Conservation (phyloP, 2,888 invertebrate genomes). For the Pachydiplax longipennis region DNA sequence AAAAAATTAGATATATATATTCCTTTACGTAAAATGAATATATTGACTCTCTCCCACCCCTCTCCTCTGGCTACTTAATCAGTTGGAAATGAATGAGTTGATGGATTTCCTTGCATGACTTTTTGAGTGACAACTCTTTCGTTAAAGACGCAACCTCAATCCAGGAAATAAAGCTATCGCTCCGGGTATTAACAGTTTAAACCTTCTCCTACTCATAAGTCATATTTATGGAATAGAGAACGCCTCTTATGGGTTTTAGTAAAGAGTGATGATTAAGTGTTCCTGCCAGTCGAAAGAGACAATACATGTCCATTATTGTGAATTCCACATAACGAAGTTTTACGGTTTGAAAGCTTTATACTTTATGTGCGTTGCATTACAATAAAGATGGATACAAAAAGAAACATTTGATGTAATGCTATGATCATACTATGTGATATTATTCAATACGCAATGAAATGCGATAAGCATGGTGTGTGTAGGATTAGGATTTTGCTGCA, state of each 20-base stretch:
- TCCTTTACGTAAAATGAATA: not conserved
- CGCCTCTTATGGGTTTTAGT: not conserved
- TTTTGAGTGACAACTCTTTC: not conserved
- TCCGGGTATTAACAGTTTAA: too few relatives aligned
- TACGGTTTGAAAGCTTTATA: not conserved
- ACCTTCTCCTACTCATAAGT: too few relatives aligned
- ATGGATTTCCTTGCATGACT: not conserved
- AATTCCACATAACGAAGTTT: not conserved
- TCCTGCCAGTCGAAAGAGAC: not conserved
- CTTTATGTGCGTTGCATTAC: not conserved
- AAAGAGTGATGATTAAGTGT: not conserved
- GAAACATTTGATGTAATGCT: not conserved
- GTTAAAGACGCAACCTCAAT: not conserved
- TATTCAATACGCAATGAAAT: constrained; percentile 11
- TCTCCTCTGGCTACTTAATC: not conserved
- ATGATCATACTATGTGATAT: constrained; percentile 1
- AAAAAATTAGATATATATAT: not conserved
- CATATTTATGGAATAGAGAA: not conserved
- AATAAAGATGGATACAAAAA: not conserved
- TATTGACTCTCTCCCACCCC: not conserved
- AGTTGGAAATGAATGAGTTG: not conserved
- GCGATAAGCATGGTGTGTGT: constrained; percentile 32
- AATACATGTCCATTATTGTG: not conserved
- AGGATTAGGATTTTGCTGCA: constrained; percentile 21
- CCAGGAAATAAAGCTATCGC: too few relatives aligned